Conservation (phyloP, 2,797 vertebrate genomes). For the Nannoperca obscura region DNA sequence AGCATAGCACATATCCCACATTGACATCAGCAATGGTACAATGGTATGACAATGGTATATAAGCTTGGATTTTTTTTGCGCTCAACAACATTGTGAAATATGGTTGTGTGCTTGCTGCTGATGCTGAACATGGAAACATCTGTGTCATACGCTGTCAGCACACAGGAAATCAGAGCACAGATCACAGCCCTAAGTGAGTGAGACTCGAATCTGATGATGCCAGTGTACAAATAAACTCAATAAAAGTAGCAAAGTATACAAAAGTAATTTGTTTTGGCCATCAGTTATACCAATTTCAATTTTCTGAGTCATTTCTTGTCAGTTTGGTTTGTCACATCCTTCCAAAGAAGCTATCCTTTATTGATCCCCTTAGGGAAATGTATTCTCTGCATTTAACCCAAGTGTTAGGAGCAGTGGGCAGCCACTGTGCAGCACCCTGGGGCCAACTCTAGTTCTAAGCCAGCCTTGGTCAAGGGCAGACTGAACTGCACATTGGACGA, state of each 20-base stretch:
- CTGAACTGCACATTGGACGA: too few relatives aligned
- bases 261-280: background rate
- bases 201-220: background rate
- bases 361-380: too few relatives aligned
- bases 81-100: background rate
- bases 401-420: too few relatives aligned
- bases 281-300: background rate
- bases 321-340: too few relatives aligned
- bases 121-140: slow-evolving; percentile 15
- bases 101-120: background rate
- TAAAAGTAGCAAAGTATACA: background rate
- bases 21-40: background rate
- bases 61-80: background rate
- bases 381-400: too few relatives aligned
- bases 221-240: background rate
- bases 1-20: background rate
- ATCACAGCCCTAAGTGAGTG: background rate
- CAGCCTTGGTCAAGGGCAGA: too few relatives aligned
- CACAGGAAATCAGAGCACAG: slow-evolving; percentile 7
- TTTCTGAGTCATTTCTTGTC: background rate
- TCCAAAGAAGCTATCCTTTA: too few relatives aligned
- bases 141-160: slow-evolving; percentile 3
- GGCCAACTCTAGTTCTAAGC: too few relatives aligned
- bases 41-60: background rate
- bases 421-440: too few relatives aligned